These are phyloP conservation scores for Phalacrocorax brasilianus DNA, from an alignment of 2,113 vertebrate genomes.

Conservation along the genomic window DNA sequence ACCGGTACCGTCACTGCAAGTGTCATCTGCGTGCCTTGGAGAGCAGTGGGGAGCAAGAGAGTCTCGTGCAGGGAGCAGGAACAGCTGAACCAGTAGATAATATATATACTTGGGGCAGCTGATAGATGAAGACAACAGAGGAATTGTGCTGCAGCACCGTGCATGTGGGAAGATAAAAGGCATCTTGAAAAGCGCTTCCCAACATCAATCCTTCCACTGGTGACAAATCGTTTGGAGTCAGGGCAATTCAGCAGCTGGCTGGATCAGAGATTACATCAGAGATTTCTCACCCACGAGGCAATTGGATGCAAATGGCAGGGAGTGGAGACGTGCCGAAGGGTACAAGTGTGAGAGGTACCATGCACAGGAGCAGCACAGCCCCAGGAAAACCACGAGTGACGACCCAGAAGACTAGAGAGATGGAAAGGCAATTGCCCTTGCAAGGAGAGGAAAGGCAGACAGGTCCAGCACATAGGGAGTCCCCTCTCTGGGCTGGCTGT, in stretches of 20 bases:
- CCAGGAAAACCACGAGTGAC: not conserved
- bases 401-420: not conserved
- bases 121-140: conserved; percentile 33
- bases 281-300: not conserved
- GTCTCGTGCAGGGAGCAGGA: not conserved
- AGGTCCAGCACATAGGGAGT: accelerated
- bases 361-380: not conserved
- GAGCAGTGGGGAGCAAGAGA: not conserved
- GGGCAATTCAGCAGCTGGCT: conserved; percentile 24
- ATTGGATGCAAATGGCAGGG: not conserved
- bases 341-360: not conserved
- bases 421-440: not conserved
- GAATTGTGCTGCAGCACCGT: not conserved
- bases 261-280: not conserved
- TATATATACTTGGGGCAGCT: conserved; percentile 1
- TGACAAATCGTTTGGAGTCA: conserved; percentile 22
- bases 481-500: not conserved
- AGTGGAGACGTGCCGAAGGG: not conserved
- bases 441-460: not conserved
- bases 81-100: not conserved
- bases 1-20: not conserved
- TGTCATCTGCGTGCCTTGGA: not conserved
- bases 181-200: not conserved
- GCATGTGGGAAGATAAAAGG: conserved; percentile 48
- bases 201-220: conserved; percentile 41